Percentiles rank a stretch among this genome's conserved stretches.
Evolutionary conservation across 2,888 invertebrate species (phyloP).

Genomic region (Neoscelio sp.): DNA sequence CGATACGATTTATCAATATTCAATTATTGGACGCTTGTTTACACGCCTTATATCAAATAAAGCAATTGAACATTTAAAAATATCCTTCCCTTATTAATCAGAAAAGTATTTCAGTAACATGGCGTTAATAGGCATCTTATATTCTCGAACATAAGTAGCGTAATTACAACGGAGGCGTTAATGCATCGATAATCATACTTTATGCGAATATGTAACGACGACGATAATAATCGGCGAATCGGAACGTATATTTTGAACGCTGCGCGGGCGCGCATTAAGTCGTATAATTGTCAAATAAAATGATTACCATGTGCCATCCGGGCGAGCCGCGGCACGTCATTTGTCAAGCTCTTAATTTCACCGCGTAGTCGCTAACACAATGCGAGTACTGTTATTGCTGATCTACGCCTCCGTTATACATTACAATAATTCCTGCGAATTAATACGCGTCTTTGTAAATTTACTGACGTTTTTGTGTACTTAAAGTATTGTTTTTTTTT

Average conservation of each 20-base stretch:
- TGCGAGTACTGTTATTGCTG: background rate
- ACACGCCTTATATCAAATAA: slow-evolving; percentile 12
- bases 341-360: slow-evolving; percentile 30
- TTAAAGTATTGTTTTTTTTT: too few relatives aligned
- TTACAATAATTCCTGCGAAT: too few relatives aligned
- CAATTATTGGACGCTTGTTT: too few relatives aligned
- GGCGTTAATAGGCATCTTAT: background rate
- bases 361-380: slow-evolving; percentile 5
- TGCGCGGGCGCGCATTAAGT: slow-evolving; percentile 11
- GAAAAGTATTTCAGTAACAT: background rate
- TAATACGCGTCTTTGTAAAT: too few relatives aligned
- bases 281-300: slow-evolving; percentile 47
- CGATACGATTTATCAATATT: slow-evolving; percentile 43
- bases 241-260: slow-evolving; percentile 1
- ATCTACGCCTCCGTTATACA: too few relatives aligned
- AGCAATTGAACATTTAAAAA: slow-evolving; percentile 10
- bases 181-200: background rate
- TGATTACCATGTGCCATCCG: slow-evolving; percentile 30
- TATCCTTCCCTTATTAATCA: background rate
- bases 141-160: too few relatives aligned
- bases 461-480: too few relatives aligned
- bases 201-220: background rate
- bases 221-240: slow-evolving; percentile 8
- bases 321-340: background rate
- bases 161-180: too few relatives aligned